phyloP scores from a whole-genome alignment of 2,113 vertebrate genomes.

The Numida meleagris region DNA sequence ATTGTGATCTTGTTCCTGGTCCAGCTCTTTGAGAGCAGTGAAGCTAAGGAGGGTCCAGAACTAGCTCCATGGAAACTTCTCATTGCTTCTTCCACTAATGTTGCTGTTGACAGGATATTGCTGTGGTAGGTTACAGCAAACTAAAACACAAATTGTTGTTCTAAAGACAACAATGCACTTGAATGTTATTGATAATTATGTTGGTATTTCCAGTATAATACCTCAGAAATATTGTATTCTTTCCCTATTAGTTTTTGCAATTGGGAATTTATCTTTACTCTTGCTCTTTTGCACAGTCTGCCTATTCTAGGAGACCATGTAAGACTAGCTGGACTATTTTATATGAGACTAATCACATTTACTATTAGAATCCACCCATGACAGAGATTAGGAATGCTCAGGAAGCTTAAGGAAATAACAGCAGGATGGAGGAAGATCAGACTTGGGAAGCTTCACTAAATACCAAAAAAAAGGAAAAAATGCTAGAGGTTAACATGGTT shows the following conservation, averaged over 20 bases:
- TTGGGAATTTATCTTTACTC: not conserved
- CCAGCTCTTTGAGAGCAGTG: constrained; percentile 77
- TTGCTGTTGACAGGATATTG: constrained; percentile 83
- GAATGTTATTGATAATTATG: fast-evolving
- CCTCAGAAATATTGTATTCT: fast-evolving
- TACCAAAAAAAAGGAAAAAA: not conserved
- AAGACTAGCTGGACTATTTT: not conserved
- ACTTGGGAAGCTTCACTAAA: not conserved
- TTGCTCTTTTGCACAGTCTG: not conserved
- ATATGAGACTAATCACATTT: not conserved
- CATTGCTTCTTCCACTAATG: constrained; percentile 82
- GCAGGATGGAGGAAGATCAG: not conserved
- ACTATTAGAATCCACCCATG: not conserved
- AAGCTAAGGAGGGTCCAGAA: constrained; percentile 5
- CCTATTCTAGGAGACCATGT: no score
- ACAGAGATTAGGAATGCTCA: not conserved
- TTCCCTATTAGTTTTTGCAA: not conserved
- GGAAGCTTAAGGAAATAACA: not conserved
- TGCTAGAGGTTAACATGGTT: not conserved
- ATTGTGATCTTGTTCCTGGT: constrained; percentile 81
- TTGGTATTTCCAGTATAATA: not conserved
- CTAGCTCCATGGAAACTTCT: constrained; percentile 79
- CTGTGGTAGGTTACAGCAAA: constrained; percentile 72
- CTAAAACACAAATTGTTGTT: not conserved
- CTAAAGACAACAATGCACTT: not conserved